Conservation (phyloP, 2,113 vertebrate genomes). For the Rynchops niger region DNA sequence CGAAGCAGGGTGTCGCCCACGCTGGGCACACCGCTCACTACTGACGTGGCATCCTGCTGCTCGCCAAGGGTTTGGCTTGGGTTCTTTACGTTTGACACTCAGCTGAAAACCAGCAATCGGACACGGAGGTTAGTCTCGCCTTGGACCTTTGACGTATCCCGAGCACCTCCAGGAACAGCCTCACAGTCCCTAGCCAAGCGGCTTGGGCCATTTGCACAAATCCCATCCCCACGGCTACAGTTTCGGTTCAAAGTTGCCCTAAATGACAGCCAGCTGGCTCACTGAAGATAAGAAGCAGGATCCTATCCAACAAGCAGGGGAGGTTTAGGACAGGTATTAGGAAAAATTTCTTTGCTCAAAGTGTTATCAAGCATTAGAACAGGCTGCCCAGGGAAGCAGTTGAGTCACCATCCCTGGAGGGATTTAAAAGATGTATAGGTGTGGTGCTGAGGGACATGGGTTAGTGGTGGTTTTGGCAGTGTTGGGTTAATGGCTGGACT, state of each 20-base stretch:
- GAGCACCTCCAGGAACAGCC: neutral
- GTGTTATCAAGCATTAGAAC: neutral
- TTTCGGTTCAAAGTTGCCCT: neutral
- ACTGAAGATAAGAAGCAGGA: neutral
- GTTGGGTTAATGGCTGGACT: neutral
- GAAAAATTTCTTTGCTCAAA: neutral
- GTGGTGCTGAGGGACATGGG: neutral
- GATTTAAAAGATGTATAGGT: neutral
- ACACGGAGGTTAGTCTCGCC: accelerated
- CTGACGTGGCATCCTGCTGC: neutral
- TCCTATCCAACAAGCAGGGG: neutral
- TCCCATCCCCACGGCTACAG: neutral
- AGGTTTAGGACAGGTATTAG: neutral
- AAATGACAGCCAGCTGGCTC: neutral
- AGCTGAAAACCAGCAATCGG: neutral
- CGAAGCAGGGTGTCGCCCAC: accelerated
- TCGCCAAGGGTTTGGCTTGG: neutral
- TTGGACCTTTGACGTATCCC: neutral
- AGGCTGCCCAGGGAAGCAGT: neutral
- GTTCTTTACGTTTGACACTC: neutral
- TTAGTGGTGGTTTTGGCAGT: neutral
- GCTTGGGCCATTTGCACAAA: neutral
- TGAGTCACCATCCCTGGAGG: neutral
- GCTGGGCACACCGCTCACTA: neutral
- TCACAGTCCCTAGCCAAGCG: neutral